Conservation (phyloP, 1,140 invertebrate genomes). For the Sinella curviseta region DNA sequence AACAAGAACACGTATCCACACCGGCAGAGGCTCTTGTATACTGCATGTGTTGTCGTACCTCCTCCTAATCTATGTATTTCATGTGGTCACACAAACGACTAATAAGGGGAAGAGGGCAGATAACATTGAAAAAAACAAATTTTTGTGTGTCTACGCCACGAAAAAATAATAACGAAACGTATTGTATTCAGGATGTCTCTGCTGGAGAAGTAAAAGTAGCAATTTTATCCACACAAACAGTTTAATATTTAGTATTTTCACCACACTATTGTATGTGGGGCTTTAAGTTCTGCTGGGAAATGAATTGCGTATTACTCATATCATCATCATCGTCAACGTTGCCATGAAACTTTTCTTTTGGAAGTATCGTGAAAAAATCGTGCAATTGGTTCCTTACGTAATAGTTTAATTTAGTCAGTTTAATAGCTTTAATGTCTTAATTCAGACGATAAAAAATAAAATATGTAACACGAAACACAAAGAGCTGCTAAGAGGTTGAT, state of each 20-base stretch:
- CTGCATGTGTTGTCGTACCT: not conserved
- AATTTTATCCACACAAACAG: too few species aligned
- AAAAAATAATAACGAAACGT: not conserved
- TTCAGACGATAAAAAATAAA: not conserved
- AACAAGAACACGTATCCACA: not conserved
- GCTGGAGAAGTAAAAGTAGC: too few species aligned
- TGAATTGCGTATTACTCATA: too few species aligned
- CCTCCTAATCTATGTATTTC: constrained; percentile 18
- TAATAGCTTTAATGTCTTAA: constrained; percentile 24
- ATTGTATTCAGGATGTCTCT: not conserved
- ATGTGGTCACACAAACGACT: not conserved
- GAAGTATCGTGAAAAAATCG: not conserved
- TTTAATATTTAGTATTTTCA: too few species aligned
- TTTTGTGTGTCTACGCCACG: constrained; percentile 20
- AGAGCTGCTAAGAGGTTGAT: too few species aligned
- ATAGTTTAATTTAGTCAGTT: constrained; percentile 10
- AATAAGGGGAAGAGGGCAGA: constrained; percentile 22
- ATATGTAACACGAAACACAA: not conserved
- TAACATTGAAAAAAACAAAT: constrained; percentile 13
- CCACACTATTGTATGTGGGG: too few species aligned
- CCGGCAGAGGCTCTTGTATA: too few species aligned
- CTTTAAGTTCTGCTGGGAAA: too few species aligned
- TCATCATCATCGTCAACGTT: not conserved
- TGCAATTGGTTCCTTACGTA: not conserved
- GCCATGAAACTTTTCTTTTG: not conserved